These are phyloP conservation scores for Eumerus sabulonum DNA, from an alignment of 2,888 invertebrate genomes.

Conservation along the genomic window DNA sequence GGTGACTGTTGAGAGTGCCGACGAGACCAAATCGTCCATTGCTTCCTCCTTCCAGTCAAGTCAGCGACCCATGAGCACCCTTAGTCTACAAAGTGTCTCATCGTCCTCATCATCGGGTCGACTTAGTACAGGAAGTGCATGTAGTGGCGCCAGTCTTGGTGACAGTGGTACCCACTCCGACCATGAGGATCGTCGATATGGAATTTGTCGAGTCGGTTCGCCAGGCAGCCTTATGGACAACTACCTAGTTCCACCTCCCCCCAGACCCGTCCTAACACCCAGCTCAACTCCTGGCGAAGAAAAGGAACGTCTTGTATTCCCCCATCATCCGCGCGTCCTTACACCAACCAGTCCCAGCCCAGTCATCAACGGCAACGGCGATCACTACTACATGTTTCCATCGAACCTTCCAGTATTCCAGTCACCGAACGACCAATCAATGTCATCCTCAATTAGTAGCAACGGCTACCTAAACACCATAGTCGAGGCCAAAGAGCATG, in stretches of 20 bases:
- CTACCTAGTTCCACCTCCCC: conserved; percentile 83
- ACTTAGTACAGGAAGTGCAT: conserved; percentile 86
- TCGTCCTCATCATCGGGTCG: conserved; percentile 87
- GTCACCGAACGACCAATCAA: conserved; percentile 70
- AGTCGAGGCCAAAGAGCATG: conserved; percentile 77
- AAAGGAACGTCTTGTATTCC: conserved; percentile 76
- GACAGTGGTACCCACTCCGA: conserved; percentile 93
- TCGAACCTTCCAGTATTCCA: conserved; percentile 77
- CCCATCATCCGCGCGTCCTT: conserved; percentile 73
- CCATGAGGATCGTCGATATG: conserved; percentile 84
- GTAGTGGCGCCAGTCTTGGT: conserved; percentile 88
- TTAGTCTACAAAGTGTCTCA: conserved; percentile 85
- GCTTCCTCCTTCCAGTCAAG: conserved; percentile 75
- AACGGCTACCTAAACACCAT: conserved; percentile 77
- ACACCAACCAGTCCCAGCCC: conserved; percentile 76
- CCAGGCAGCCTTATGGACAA: conserved; percentile 80
- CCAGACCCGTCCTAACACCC: conserved; percentile 79
- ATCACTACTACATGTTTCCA: conserved; percentile 78
- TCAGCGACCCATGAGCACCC: conserved; percentile 84
- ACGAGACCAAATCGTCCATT: conserved; percentile 78
- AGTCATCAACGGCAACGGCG: conserved; percentile 69
- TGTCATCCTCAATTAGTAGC: conserved; percentile 73
- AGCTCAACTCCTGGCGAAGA: conserved; percentile 78
- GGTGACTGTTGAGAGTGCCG: conserved; percentile 71
- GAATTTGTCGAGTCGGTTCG: conserved; percentile 75